Percentiles rank a stretch among this genome's conserved stretches.
Conservation (phyloP, 2,113 vertebrate species). For the Rhagologus leucostigma region DNA sequence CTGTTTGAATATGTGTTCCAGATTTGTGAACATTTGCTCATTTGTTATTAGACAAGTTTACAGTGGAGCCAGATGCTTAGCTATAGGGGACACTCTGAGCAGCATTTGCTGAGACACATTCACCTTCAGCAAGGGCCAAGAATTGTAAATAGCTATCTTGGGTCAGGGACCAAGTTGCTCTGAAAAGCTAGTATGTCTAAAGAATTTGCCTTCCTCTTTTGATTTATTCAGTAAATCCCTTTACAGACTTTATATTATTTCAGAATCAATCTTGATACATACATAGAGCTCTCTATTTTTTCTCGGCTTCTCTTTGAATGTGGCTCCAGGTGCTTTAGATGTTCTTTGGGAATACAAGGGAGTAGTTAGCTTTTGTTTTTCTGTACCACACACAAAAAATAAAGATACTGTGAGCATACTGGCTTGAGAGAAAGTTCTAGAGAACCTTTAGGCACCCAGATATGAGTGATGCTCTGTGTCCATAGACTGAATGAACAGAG, state of each 20-base stretch:
- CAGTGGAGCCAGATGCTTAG: conserved; percentile 44
- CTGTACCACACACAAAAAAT: conserved; percentile 22
- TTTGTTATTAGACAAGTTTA: conserved; percentile 15
- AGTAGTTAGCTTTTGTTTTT: conserved; percentile 7
- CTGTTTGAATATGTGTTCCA: conserved; percentile 39
- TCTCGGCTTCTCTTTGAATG: background rate
- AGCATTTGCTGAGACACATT: conserved; percentile 56
- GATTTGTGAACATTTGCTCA: conserved; percentile 50
- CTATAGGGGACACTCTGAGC: conserved; percentile 46
- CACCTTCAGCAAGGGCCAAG: conserved; percentile 32
- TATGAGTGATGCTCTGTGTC: background rate
- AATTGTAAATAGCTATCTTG: conserved; percentile 11
- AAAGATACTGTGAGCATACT: conserved; percentile 14
- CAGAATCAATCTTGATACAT: background rate
- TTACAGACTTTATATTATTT: background rate
- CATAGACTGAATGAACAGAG: background rate
- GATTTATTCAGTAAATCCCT: background rate
- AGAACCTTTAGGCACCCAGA: conserved; percentile 19
- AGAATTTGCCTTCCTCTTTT: background rate
- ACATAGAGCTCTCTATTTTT: background rate
- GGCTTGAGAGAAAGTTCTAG: conserved; percentile 22
- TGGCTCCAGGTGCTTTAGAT: background rate
- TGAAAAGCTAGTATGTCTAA: conserved; percentile 3
- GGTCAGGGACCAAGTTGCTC: background rate
- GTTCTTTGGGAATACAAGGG: background rate